These are phyloP conservation scores for Musca vetustissima DNA, from an alignment of 1,140 invertebrate genomes.

Conservation along the genomic window DNA sequence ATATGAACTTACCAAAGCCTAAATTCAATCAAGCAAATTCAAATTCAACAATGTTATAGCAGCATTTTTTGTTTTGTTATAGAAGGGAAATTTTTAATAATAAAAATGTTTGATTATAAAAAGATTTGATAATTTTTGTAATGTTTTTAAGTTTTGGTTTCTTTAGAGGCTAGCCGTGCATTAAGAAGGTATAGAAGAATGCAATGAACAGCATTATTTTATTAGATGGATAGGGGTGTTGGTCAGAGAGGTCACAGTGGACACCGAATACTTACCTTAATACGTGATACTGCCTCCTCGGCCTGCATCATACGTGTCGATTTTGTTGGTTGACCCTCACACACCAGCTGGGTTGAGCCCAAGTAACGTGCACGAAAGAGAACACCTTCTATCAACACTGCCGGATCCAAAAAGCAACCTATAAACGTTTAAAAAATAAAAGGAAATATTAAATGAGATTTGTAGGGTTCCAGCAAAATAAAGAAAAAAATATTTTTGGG, in stretches of 20 bases:
- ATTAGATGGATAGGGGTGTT: background rate
- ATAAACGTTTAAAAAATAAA: slow-evolving; percentile 50
- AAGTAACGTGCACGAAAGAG: slow-evolving; percentile 96
- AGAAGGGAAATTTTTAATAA: slow-evolving; percentile 31
- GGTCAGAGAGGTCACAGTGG: no score
- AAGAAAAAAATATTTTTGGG: no score
- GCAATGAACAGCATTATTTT: background rate
- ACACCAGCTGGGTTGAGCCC: slow-evolving; percentile 95
- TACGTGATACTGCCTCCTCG: slow-evolving; percentile 96
- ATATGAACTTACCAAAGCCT: slow-evolving; percentile 46
- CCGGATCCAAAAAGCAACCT: slow-evolving; percentile 72
- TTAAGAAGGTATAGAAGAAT: background rate
- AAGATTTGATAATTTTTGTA: background rate
- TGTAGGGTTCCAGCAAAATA: background rate
- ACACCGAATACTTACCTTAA: slow-evolving; percentile 75
- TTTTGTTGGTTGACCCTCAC: slow-evolving; percentile 96
- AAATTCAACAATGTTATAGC: slow-evolving; percentile 28
- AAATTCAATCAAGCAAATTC: slow-evolving; percentile 27
- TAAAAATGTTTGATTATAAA: slow-evolving; percentile 3
- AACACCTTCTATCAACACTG: slow-evolving; percentile 97
- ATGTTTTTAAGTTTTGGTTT: no score
- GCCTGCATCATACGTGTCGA: slow-evolving; percentile 98
- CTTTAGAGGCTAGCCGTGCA: background rate
- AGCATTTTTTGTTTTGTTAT: slow-evolving; percentile 34
- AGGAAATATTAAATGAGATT: background rate